phyloP scores from a whole-genome alignment of 2,888 invertebrate genomes.

The Microctonus hyperodae region DNA sequence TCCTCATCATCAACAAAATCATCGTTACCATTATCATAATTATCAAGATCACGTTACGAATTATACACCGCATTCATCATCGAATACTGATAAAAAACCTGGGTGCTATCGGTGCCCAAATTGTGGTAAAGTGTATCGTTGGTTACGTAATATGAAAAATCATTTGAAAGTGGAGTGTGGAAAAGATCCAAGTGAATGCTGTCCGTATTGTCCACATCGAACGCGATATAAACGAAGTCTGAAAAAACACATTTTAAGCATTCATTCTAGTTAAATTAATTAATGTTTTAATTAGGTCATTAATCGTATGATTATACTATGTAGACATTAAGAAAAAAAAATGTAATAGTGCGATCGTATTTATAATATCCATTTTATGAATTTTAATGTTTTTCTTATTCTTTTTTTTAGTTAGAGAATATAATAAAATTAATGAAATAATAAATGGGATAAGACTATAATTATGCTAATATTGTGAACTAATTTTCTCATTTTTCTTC shows the following conservation, averaged over 20 bases:
- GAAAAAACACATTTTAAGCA: constrained; percentile 63
- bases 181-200: constrained; percentile 67
- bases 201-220: constrained; percentile 65
- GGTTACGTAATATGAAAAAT: constrained; percentile 68
- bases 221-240: constrained; percentile 67
- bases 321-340: background rate
- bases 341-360: background rate
- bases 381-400: too few relatives aligned
- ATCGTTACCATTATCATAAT: constrained; percentile 27
- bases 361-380: background rate
- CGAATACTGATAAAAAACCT: constrained; percentile 48
- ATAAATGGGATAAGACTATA: background rate
- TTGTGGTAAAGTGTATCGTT: constrained; percentile 69
- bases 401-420: too few relatives aligned
- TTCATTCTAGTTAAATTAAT: constrained; percentile 49
- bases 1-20: constrained; percentile 19
- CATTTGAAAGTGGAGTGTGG: constrained; percentile 70
- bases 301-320: background rate
- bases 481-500: background rate
- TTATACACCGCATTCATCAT: constrained; percentile 5
- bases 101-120: constrained; percentile 64
- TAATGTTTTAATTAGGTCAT: background rate
- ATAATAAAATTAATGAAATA: background rate
- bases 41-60: constrained; percentile 19
- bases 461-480: background rate